Evolutionary conservation across 2,797 vertebrate genomes (phyloP).

Genomic region (Aplochiton taeniatus): DNA sequence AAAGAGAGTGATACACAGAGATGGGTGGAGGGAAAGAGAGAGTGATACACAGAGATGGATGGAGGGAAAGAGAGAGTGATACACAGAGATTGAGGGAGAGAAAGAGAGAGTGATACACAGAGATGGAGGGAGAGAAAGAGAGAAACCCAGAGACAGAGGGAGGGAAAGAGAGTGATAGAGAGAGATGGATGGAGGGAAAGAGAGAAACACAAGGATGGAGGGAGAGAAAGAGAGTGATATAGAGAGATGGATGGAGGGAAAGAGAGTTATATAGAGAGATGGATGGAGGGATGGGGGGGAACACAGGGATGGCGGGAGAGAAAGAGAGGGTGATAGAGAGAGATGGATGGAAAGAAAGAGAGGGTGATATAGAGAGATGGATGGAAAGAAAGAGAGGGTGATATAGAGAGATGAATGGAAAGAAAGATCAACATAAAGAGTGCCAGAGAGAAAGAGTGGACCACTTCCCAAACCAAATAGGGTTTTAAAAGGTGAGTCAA

Average conservation of each 20-base stretch:
- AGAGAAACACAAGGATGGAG: not conserved
- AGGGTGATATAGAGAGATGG: too few species aligned
- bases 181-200: too few species aligned
- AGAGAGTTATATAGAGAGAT: not conserved
- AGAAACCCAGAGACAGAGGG: too few species aligned
- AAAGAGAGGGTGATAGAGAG: not conserved
- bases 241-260: not conserved
- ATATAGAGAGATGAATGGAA: not conserved
- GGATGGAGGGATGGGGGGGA: not conserved
- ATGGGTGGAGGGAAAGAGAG: not conserved
- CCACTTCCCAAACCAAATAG: too few species aligned
- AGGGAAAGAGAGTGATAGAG: too few species aligned
- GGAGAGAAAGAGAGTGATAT: too few species aligned
- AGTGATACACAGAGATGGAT: not conserved
- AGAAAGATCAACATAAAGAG: conserved; percentile 10
- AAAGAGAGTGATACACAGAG: not conserved
- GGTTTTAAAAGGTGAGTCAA: too few species aligned
- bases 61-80: conserved; percentile 1
- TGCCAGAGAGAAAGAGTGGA: not conserved
- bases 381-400: not conserved
- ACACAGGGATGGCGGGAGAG: not conserved
- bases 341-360: not conserved
- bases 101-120: too few species aligned
- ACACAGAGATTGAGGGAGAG: not conserved
- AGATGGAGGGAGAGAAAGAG: too few species aligned